These are phyloP conservation scores for Sminthurides aquaticus DNA, from an alignment of 2,888 invertebrate genomes.

Conservation along the genomic window DNA sequence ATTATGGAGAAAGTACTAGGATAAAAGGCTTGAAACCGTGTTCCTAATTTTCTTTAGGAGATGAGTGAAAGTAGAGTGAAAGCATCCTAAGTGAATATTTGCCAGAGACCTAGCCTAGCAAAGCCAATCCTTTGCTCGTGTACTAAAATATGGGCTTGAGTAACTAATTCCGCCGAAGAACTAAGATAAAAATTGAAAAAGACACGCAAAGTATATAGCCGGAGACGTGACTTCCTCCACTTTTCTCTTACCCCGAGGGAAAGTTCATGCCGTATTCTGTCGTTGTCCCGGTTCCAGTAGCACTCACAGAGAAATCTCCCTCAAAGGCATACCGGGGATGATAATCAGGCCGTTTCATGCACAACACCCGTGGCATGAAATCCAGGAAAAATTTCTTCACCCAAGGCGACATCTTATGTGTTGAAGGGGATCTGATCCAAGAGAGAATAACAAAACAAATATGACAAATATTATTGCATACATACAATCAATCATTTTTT, in stretches of 20 bases:
- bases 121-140: too few species aligned
- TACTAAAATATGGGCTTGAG: too few species aligned
- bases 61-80: too few species aligned
- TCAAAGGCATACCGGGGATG: conserved; percentile 60
- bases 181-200: too few species aligned
- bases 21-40: too few species aligned
- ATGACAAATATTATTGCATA: not conserved
- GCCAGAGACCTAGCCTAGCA: too few species aligned
- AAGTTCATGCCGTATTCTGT: conserved; percentile 37
- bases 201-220: too few species aligned
- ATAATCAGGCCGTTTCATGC: conserved; percentile 85
- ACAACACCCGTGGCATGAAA: conserved; percentile 80
- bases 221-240: too few species aligned
- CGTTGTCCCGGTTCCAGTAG: conserved; percentile 18
- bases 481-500: not conserved
- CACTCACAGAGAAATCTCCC: conserved; percentile 59
- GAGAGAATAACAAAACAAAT: conserved; percentile 2
- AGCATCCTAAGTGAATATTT: too few species aligned
- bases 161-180: too few species aligned
- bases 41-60: too few species aligned
- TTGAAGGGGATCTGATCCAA: conserved; percentile 69
- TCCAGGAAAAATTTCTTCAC: conserved; percentile 82
- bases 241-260: conserved; percentile 33
- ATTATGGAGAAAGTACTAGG: too few species aligned
- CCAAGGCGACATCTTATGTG: conserved; percentile 88